These are phyloP conservation scores for Agrochola lota DNA, from an alignment of 2,888 invertebrate species.

Conservation along the genomic window DNA sequence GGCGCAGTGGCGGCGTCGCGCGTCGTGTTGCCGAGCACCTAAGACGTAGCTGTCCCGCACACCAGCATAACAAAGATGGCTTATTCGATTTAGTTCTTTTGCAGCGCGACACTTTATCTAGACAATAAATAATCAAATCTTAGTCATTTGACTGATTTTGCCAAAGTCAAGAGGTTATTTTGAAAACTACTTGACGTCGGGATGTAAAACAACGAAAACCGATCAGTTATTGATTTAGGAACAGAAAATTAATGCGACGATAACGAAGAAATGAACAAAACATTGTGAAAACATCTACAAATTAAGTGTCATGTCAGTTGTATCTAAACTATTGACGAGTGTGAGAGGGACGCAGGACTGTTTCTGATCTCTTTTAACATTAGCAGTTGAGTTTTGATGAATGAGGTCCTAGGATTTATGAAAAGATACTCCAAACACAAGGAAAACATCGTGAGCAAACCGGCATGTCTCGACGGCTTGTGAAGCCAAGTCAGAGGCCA, in stretches of 20 bases:
- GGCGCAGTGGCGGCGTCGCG: no score
- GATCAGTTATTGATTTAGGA: neutral
- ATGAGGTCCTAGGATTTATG: no score
- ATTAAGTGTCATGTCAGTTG: constrained; percentile 30
- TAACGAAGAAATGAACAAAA: constrained; percentile 21
- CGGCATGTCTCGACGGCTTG: no score
- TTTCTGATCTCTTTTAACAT: constrained; percentile 36
- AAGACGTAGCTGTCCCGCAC: no score
- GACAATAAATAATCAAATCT: no score
- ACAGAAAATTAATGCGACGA: constrained; percentile 10
- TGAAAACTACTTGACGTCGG: neutral
- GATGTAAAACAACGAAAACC: neutral
- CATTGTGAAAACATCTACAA: constrained; percentile 34
- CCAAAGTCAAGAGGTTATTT: neutral
- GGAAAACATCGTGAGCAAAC: no score
- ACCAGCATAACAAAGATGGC: no score
- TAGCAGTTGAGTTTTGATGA: constrained; percentile 34
- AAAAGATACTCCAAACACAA: no score
- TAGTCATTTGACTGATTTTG: neutral
- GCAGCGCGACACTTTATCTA: no score
- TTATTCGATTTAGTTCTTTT: no score
- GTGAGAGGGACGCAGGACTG: constrained; percentile 28
- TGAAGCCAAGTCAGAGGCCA: no score
- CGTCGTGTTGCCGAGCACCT: no score
- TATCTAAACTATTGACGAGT: constrained; percentile 42